Evolutionary conservation across 1,140 invertebrate genomes (phyloP).

Genomic region (Drosophila baimaii): DNA sequence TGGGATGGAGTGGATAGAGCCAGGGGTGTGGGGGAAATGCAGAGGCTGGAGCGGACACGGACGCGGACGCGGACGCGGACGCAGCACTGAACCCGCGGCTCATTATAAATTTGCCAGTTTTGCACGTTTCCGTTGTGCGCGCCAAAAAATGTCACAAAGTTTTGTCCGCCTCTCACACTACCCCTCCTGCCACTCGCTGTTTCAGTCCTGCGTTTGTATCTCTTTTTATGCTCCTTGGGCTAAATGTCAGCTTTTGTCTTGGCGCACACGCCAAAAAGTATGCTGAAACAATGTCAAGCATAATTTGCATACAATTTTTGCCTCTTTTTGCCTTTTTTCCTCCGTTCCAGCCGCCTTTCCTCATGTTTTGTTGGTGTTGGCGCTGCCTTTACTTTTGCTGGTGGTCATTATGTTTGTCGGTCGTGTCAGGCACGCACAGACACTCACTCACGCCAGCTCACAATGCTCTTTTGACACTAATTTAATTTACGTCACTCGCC

Average conservation of each 20-base stretch:
- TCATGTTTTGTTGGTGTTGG: constrained; percentile 41
- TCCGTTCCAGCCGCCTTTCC: constrained; percentile 1
- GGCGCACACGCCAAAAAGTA: constrained; percentile 79
- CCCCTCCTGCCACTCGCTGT: constrained; percentile 2
- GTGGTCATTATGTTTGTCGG: constrained; percentile 80
- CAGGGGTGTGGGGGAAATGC: neutral
- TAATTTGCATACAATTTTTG: constrained; percentile 82
- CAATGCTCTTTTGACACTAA: constrained; percentile 80
- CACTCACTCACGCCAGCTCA: constrained; percentile 59
- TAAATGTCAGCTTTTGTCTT: constrained; percentile 83
- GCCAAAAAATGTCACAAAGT: constrained; percentile 82
- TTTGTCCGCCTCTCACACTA: constrained; percentile 46
- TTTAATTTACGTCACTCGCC: constrained; percentile 73
- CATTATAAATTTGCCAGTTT: constrained; percentile 83
- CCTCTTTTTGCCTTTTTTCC: constrained; percentile 33
- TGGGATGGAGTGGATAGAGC: constrained; percentile 12
- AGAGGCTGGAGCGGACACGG: constrained; percentile 31
- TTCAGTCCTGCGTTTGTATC: constrained; percentile 49
- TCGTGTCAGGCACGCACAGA: constrained; percentile 76
- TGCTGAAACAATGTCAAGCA: constrained; percentile 82
- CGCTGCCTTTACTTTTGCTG: constrained; percentile 32
- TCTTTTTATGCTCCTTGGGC: constrained; percentile 71
- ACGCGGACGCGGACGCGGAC: constrained; percentile 28
- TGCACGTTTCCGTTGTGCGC: constrained; percentile 79
- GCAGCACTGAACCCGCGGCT: constrained; percentile 69